Percentiles rank a stretch among this genome's conserved stretches.
Conservation (phyloP, 2,797 vertebrate genomes). For the Crenichthys baileyi region DNA sequence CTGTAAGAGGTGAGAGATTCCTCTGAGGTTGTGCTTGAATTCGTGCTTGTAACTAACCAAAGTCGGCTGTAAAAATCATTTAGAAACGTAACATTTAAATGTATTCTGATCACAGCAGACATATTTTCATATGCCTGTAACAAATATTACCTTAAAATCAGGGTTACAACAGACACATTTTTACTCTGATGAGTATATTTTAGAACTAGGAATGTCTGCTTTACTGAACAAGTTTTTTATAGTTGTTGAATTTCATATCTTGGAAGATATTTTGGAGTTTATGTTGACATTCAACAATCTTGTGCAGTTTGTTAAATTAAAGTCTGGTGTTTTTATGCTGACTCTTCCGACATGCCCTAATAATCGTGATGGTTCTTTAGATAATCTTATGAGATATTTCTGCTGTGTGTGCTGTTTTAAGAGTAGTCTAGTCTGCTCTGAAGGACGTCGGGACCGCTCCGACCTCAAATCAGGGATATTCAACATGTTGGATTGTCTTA, state of each 20-base stretch:
- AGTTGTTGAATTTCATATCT: not conserved
- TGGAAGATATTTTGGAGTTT: not conserved
- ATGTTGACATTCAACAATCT: not conserved
- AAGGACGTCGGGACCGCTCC: too few species aligned
- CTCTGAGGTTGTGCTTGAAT: not conserved
- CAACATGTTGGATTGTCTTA: too few species aligned
- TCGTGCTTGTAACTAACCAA: not conserved
- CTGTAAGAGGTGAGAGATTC: slow-evolving; percentile 27
- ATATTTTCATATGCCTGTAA: not conserved
- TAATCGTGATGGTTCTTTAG: too few species aligned
- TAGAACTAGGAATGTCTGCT: not conserved
- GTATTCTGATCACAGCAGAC: not conserved
- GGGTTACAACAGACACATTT: not conserved
- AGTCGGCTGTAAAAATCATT: not conserved
- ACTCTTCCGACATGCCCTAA: too few species aligned
- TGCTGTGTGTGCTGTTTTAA: too few species aligned
- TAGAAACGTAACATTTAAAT: slow-evolving; percentile 1
- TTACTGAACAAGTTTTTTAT: not conserved
- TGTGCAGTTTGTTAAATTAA: too few species aligned
- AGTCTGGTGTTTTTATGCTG: too few species aligned
- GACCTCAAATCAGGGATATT: too few species aligned
- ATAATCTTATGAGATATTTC: too few species aligned
- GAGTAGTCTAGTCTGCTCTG: too few species aligned
- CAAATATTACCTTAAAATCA: not conserved
- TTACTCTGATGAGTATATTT: not conserved